phyloP scores from a whole-genome alignment of 2,888 invertebrate species.

The Pandemis heparana region DNA sequence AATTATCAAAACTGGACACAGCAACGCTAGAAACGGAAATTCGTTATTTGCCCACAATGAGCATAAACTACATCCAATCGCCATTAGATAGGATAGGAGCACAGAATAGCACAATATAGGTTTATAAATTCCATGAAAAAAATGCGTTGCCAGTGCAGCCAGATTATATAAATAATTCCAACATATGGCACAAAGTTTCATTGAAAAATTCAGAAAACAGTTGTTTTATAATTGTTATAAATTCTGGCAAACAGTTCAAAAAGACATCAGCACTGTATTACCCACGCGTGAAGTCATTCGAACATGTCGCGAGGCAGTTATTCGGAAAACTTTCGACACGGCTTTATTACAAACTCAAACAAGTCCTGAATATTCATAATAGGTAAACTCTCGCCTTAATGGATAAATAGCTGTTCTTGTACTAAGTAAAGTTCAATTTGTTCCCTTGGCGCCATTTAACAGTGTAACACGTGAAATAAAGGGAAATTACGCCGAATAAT shows the following conservation, averaged over 20 bases:
- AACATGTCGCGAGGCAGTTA: constrained; percentile 34
- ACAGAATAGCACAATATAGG: too few relatives aligned
- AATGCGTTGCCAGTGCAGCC: too few relatives aligned
- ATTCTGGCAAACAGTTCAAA: background rate
- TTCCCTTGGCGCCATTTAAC: constrained; percentile 17
- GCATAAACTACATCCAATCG: too few relatives aligned
- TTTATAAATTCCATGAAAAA: too few relatives aligned
- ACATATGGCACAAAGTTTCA: too few relatives aligned
- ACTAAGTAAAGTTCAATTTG: constrained; percentile 24
- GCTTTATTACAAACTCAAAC: constrained; percentile 37
- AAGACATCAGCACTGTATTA: constrained; percentile 10
- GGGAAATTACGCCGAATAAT: background rate
- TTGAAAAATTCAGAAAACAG: background rate
- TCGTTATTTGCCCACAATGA: too few relatives aligned
- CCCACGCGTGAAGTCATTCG: background rate
- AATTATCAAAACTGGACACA: too few relatives aligned
- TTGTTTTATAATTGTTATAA: background rate
- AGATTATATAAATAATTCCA: too few relatives aligned
- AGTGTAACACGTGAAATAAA: background rate
- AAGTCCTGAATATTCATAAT: constrained; percentile 39
- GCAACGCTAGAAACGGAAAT: too few relatives aligned
- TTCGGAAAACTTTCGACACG: constrained; percentile 29
- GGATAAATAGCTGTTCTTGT: constrained; percentile 41
- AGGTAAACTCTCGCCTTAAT: constrained; percentile 39
- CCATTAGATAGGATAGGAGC: too few relatives aligned